phyloP scores from a whole-genome alignment of 1,140 invertebrate genomes.

The Ephestia elutella region DNA sequence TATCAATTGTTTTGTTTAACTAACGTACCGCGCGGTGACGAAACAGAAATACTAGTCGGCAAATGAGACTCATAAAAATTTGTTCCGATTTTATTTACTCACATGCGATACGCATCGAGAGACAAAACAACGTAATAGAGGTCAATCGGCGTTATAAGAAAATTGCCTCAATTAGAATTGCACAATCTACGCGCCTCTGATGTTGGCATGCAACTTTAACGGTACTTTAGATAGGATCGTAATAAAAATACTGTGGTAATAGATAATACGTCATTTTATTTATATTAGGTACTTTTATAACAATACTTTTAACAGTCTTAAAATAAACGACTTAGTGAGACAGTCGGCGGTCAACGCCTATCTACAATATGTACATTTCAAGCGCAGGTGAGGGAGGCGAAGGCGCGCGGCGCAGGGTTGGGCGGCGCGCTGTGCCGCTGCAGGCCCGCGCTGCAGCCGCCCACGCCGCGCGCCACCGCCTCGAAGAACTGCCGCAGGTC shows the following conservation, averaged over 20 bases:
- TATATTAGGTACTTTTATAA: constrained; percentile 70
- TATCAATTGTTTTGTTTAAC: constrained; percentile 10
- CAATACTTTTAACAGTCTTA: constrained; percentile 74
- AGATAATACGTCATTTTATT: constrained; percentile 58
- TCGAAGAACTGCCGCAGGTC: constrained; percentile 67
- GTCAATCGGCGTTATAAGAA: neutral
- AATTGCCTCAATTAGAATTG: constrained; percentile 2
- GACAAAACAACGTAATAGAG: neutral
- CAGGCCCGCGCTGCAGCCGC: constrained; percentile 32
- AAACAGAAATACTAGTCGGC: neutral
- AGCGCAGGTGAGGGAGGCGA: constrained; percentile 60
- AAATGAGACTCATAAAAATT: neutral
- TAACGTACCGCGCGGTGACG: neutral
- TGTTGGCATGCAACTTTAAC: neutral
- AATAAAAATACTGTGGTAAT: constrained; percentile 24
- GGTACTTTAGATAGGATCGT: neutral
- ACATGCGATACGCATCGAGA: neutral
- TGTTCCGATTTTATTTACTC: neutral
- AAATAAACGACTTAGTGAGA: constrained; percentile 66
- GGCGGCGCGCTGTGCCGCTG: constrained; percentile 50
- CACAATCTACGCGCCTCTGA: neutral
- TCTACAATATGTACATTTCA: constrained; percentile 67
- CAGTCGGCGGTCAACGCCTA: constrained; percentile 57
- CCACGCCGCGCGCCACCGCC: constrained; percentile 59
- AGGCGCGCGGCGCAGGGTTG: constrained; percentile 46